These are phyloP conservation scores for Ladona fulva DNA, from an alignment of 1,140 invertebrate genomes.

Conservation along the genomic window DNA sequence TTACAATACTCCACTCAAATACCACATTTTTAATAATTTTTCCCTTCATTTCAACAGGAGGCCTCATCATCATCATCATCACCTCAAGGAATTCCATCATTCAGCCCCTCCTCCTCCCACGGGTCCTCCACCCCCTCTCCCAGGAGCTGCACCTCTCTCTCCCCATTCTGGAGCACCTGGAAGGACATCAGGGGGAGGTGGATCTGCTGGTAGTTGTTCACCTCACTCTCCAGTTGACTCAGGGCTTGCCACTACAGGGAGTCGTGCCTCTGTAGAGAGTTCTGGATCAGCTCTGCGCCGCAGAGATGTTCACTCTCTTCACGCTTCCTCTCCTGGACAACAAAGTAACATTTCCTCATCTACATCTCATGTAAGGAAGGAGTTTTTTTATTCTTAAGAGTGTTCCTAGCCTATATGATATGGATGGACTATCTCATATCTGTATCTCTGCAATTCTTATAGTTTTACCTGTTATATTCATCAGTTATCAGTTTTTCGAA, in stretches of 20 bases:
- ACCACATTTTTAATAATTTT: neutral
- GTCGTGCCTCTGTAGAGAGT: constrained; percentile 20
- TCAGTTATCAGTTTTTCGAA: too few species aligned
- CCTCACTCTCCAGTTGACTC: constrained; percentile 30
- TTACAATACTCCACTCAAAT: too few species aligned
- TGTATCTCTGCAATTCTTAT: too few species aligned
- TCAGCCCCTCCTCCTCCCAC: neutral
- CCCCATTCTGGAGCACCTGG: constrained; percentile 22
- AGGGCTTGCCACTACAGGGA: constrained; percentile 28
- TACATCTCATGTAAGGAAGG: too few species aligned
- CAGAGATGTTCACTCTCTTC: neutral
- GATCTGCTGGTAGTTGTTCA: constrained; percentile 23
- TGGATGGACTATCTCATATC: too few species aligned
- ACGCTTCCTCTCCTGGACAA: neutral
- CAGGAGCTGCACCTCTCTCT: constrained; percentile 23
- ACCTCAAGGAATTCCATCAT: neutral
- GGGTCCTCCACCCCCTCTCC: neutral
- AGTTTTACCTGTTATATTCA: too few species aligned
- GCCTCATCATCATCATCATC: neutral
- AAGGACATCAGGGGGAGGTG: constrained; percentile 21
- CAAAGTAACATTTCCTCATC: too few species aligned
- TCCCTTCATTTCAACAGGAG: neutral
- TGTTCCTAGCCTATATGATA: too few species aligned
- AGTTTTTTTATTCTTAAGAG: too few species aligned
- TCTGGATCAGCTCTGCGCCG: neutral